Conservation (phyloP, 2,113 vertebrate species). For the Psammodynastes pulverulentus region DNA sequence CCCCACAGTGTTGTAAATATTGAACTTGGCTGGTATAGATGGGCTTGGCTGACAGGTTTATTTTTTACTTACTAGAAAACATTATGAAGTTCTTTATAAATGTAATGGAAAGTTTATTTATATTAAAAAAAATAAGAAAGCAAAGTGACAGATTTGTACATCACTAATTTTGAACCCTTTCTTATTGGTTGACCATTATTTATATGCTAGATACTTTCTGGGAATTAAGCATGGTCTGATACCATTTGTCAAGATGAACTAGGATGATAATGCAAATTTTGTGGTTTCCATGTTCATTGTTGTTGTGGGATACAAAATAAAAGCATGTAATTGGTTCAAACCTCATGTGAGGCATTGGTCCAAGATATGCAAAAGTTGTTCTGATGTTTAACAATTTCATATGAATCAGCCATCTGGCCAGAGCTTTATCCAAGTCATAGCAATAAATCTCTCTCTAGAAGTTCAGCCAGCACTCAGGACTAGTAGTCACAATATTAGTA, state of each 20-base stretch:
- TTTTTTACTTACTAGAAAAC: background rate
- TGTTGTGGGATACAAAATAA: background rate
- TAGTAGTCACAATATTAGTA: background rate
- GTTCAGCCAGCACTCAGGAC: background rate
- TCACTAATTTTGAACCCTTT: background rate
- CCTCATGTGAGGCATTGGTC: background rate
- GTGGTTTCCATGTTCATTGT: background rate
- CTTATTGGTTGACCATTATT: background rate
- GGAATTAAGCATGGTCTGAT: background rate
- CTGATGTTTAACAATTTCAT: background rate
- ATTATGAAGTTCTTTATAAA: background rate
- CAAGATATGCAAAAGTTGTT: background rate
- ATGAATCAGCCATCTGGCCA: background rate
- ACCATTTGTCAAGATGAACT: background rate
- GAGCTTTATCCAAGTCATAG: background rate
- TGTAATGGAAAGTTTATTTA: background rate
- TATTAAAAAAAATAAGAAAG: background rate
- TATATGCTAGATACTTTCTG: background rate
- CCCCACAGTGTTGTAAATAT: background rate
- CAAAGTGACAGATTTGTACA: background rate
- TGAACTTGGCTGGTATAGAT: background rate
- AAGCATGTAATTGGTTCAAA: conserved; percentile 1
- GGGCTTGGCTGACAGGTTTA: background rate
- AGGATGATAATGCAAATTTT: conserved; percentile 5
- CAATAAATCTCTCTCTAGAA: background rate